Percentiles rank a stretch among this genome's conserved stretches.
Evolutionary conservation across 2,888 invertebrate genomes (phyloP).

Genomic region (Copidosoma aretas): DNA sequence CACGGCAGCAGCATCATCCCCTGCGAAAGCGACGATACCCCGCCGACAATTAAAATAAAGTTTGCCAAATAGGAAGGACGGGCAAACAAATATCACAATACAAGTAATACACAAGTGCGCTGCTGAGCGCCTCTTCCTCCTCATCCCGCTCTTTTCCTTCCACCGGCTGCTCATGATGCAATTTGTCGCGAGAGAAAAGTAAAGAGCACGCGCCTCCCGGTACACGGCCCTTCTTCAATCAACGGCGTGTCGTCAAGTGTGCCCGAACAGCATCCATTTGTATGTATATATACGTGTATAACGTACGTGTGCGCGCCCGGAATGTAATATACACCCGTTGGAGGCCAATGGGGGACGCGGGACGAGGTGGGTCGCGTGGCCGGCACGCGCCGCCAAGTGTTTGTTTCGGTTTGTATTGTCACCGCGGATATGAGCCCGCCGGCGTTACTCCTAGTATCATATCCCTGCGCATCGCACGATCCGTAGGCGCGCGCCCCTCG

Average conservation of each 20-base stretch:
- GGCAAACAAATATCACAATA: too few relatives aligned
- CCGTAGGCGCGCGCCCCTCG: slow-evolving; percentile 28
- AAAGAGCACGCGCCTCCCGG: not conserved
- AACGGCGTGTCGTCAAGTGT: slow-evolving; percentile 55
- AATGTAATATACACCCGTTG: slow-evolving; percentile 60
- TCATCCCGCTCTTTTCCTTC: too few relatives aligned
- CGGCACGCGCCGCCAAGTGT: slow-evolving; percentile 61
- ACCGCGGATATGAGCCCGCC: slow-evolving; percentile 56
- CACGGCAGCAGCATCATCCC: too few relatives aligned
- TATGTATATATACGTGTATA: too few relatives aligned
- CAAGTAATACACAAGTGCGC: too few relatives aligned
- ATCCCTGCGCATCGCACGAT: slow-evolving; percentile 17
- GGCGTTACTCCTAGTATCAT: slow-evolving; percentile 28
- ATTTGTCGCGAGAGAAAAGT: slow-evolving; percentile 28
- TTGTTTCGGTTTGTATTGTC: slow-evolving; percentile 64
- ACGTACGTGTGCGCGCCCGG: slow-evolving; percentile 53
- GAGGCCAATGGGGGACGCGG: not conserved
- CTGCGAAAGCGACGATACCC: too few relatives aligned
- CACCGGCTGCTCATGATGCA: slow-evolving; percentile 10
- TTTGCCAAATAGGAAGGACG: too few relatives aligned
- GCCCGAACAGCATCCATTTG: too few relatives aligned
- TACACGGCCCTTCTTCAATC: slow-evolving; percentile 51
- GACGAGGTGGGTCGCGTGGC: slow-evolving; percentile 64
- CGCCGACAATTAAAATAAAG: too few relatives aligned
- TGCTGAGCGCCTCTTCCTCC: too few relatives aligned